Evolutionary conservation across 2,797 vertebrate species (phyloP).

Genomic region (Rhinoraja longicauda): DNA sequence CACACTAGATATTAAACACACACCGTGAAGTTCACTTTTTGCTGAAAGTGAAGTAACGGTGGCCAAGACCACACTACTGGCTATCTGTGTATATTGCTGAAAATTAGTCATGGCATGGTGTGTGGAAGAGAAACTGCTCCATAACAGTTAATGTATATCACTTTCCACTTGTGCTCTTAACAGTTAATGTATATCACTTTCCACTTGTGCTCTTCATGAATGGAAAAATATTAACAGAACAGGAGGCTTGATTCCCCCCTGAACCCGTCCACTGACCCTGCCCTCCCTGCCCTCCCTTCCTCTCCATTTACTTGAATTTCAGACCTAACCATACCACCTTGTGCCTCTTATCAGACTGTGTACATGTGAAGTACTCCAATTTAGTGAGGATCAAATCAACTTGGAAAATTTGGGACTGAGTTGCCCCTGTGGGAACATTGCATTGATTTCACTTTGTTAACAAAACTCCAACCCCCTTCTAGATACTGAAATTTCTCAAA

Average conservation of each 20-base stretch:
- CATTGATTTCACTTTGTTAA: background rate
- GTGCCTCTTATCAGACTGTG: background rate
- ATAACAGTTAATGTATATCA: background rate
- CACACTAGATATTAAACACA: background rate
- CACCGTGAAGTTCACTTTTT: background rate
- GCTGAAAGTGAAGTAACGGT: background rate
- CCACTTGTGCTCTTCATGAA: background rate
- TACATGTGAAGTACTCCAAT: too few species aligned
- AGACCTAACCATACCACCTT: background rate
- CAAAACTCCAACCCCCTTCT: too few species aligned
- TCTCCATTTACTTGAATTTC: background rate
- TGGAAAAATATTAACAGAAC: background rate
- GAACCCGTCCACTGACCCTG: too few species aligned
- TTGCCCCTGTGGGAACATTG: background rate
- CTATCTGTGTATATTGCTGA: background rate
- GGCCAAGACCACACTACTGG: background rate
- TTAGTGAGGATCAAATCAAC: background rate
- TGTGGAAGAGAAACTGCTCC: background rate
- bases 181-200: background rate
- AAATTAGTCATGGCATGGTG: background rate
- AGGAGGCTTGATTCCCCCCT: background rate
- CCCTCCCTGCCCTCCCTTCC: too few species aligned
- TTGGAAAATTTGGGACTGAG: background rate
- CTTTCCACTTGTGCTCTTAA: background rate
- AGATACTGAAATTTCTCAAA: background rate